Percentiles rank a stretch among this genome's conserved stretches.
phyloP scores from a whole-genome alignment of 1,140 invertebrate genomes.

The Euwallacea fornicatus region DNA sequence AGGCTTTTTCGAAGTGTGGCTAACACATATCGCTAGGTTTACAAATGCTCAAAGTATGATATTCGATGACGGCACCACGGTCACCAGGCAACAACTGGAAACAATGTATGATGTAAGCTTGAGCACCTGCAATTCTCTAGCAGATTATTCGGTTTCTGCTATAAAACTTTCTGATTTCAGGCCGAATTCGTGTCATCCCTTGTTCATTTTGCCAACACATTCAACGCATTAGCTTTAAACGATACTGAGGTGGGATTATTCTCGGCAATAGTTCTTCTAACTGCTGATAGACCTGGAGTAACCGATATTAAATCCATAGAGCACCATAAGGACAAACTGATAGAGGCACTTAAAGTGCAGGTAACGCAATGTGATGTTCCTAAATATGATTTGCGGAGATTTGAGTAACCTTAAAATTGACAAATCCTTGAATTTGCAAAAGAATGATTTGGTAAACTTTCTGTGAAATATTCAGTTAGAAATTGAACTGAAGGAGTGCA shows the following conservation, averaged over 20 bases:
- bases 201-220: slow-evolving; percentile 76
- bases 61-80: slow-evolving; percentile 89
- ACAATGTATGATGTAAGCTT: slow-evolving; percentile 90
- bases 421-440: no score
- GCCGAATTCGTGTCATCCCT: slow-evolving; percentile 72
- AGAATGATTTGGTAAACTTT: no score
- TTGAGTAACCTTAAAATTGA: no score
- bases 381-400: no score
- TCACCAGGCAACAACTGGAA: slow-evolving; percentile 84
- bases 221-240: slow-evolving; percentile 78
- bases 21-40: slow-evolving; percentile 81
- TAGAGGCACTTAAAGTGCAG: slow-evolving; percentile 82
- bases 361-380: slow-evolving; percentile 52
- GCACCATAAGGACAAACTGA: slow-evolving; percentile 78
- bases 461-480: no score
- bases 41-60: slow-evolving; percentile 80
- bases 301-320: slow-evolving; percentile 83
- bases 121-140: background rate
- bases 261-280: slow-evolving; percentile 82
- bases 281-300: slow-evolving; percentile 76
- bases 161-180: slow-evolving; percentile 50
- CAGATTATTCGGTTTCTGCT: no score
- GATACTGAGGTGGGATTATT: slow-evolving; percentile 91
- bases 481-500: no score
- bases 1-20: slow-evolving; percentile 96